Conservation (phyloP, 2,888 invertebrate genomes). For the Lysandra bellargus region DNA sequence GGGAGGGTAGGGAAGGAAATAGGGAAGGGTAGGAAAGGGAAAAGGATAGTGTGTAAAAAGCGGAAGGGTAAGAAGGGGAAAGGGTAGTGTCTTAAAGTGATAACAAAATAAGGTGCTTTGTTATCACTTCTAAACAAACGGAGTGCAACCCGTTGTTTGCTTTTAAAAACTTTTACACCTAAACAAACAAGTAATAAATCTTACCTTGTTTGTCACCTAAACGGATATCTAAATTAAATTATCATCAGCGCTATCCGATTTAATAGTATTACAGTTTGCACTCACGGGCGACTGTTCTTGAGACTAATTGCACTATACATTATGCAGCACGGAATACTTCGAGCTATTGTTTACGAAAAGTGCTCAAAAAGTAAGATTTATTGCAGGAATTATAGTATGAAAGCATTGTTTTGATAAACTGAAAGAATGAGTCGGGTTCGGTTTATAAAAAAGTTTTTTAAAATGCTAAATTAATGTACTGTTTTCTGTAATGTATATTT, state of each 20-base stretch:
- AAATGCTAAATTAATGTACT: neutral
- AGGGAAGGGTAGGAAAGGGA: too few species aligned
- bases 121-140: too few species aligned
- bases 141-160: neutral
- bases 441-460: neutral
- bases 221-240: constrained; percentile 9
- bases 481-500: too few species aligned
- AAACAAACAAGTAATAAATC: constrained; percentile 4
- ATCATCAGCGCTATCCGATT: constrained; percentile 8
- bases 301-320: neutral
- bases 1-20: too few species aligned
- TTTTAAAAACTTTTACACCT: neutral
- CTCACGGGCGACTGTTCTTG: neutral
- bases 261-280: neutral
- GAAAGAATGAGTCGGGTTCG: too few species aligned
- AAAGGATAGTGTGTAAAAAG: too few species aligned
- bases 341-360: constrained; percentile 3
- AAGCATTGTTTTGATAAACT: neutral
- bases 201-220: neutral
- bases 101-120: too few species aligned
- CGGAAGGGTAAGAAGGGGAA: too few species aligned
- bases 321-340: neutral
- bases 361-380: neutral
- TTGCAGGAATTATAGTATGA: neutral
- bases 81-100: too few species aligned